Evolutionary conservation across 1,140 invertebrate genomes (phyloP), one percentile per base, ranked within the genome.

Genomic region (Papilio machaon): DNA sequence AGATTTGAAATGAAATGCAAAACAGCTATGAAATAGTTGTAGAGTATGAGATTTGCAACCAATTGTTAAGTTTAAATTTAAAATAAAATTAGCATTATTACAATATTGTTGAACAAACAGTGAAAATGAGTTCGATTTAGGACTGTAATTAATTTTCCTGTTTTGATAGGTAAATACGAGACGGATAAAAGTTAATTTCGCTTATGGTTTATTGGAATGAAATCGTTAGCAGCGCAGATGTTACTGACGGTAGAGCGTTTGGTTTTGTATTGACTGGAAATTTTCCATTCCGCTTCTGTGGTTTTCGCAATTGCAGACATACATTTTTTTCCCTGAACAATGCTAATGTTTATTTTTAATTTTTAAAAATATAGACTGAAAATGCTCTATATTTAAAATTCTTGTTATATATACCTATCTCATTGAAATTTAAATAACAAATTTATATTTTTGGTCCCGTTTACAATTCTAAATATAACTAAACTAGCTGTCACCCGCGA

Each of bases 201-300:
- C 23, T 64, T 64, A 64, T 64, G 19, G 60, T 64, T 70, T 70
- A 70, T 70, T 70, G 64, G 15, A 70, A 35, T 35, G 30, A 75
- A 76, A 81, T 81, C 70, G 73, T 74, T 81, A 81, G 76, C 73
- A 38, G 23, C 23, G 17, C 74, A 76, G 64, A 76, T 81, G 74
- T 10, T 77, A 73, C 64, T 81, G 74, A 76, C 73, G 43, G 23
- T 76, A 19, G 17, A 52, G 47, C 46, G 74, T 9, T 75, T 46
- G n/a, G 73, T 52, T 76, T 49, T 76, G 47, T 76, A 76, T 76
- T 76, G 23, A 76, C 74, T 54, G 74, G 47, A 76, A 54, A 54
- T 76, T 49, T 70, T 76, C 74, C 74, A 54, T 76, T 52, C 47
- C 74, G 47, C 46, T 76, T 49, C 73, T 52, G 74, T 76, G 46